phyloP scores from a whole-genome alignment of 2,888 invertebrate genomes.

The Ischnura elegans region DNA sequence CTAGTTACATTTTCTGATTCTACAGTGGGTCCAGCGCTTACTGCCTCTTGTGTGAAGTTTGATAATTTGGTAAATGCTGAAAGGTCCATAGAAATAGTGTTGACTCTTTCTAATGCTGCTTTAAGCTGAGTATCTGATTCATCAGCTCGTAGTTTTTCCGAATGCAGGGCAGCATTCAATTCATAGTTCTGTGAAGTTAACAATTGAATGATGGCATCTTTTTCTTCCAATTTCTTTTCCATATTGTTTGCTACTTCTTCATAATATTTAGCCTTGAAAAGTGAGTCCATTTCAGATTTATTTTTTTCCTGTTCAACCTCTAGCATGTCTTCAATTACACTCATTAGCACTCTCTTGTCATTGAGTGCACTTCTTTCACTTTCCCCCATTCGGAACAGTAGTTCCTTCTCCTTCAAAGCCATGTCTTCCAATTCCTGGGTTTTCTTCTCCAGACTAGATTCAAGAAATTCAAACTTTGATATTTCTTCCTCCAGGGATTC shows the following conservation, averaged over 20 bases:
- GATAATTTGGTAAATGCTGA: neutral
- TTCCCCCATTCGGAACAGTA: neutral
- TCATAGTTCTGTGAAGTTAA: neutral
- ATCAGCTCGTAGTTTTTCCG: neutral
- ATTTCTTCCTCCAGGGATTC: neutral
- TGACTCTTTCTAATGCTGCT: neutral
- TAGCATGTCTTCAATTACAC: neutral
- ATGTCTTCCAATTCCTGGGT: neutral
- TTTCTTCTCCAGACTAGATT: neutral
- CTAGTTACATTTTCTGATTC: neutral
- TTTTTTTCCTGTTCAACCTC: neutral
- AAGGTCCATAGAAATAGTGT: neutral
- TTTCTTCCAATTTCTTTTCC: neutral
- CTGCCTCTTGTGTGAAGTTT: neutral
- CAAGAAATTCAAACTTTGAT: neutral
- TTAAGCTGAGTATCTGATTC: neutral
- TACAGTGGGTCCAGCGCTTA: neutral
- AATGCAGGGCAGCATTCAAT: neutral
- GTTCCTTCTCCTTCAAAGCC: constrained; percentile 25
- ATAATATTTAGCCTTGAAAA: neutral
- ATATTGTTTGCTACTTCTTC: neutral
- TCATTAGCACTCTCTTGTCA: neutral
- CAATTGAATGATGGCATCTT: neutral
- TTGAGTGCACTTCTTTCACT: neutral
- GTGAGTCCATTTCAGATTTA: neutral